phyloP scores from a whole-genome alignment of 2,888 invertebrate genomes.

The Salticus scenicus region DNA sequence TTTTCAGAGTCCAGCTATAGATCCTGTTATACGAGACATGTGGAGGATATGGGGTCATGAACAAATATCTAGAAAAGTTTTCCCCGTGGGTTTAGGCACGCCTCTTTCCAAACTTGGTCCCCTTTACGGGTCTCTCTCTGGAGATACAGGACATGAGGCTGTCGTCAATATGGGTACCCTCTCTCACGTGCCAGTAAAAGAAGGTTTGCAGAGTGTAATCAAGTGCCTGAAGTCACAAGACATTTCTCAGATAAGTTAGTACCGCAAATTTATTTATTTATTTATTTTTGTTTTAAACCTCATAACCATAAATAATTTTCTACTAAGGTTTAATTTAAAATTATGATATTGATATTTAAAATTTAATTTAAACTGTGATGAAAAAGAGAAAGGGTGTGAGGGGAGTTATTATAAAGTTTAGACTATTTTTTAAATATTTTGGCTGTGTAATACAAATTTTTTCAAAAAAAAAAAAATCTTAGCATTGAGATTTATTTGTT shows the following conservation, averaged over 20 bases:
- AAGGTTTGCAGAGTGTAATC: conserved; percentile 72
- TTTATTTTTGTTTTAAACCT: too few species aligned
- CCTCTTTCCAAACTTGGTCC: conserved; percentile 65
- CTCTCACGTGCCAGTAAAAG: conserved; percentile 72
- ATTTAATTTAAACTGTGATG: too few species aligned
- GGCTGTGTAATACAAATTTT: too few species aligned
- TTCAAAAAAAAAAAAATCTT: too few species aligned
- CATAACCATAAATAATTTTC: too few species aligned
- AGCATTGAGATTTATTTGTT: too few species aligned
- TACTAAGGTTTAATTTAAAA: too few species aligned
- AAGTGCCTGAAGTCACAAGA: conserved; percentile 73
- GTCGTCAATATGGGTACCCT: conserved; percentile 62
- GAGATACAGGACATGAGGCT: conserved; percentile 50
- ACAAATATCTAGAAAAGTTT: conserved; percentile 71
- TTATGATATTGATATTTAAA: too few species aligned
- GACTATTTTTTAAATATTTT: too few species aligned
- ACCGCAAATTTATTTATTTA: not conserved
- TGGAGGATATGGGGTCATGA: conserved; percentile 73
- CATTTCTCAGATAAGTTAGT: conserved; percentile 69
- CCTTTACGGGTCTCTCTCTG: conserved; percentile 59
- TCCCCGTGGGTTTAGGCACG: conserved; percentile 71
- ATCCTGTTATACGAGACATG: conserved; percentile 70
- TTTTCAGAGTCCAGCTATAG: conserved; percentile 70
- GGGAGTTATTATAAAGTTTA: too few species aligned
- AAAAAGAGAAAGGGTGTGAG: too few species aligned